Percentiles rank a stretch among this genome's conserved stretches.
Conservation (phyloP, 2,888 invertebrate species). For the Syrista parreyssii region DNA sequence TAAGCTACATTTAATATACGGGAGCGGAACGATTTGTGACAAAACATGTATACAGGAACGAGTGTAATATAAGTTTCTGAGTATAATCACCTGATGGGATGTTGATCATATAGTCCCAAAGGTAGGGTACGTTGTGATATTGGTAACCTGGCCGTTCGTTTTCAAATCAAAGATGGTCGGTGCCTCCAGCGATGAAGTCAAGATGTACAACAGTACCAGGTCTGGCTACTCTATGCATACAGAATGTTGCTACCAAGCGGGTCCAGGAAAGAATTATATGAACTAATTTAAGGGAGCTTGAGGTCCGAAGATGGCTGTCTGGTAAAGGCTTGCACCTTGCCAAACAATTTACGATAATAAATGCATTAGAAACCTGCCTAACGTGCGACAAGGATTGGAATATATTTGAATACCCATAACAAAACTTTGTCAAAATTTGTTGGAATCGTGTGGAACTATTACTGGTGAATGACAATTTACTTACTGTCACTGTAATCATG, state of each 20-base stretch:
- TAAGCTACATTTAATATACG: background rate
- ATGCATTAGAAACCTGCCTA: background rate
- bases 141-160: constrained; percentile 42
- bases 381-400: background rate
- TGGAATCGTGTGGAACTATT: background rate
- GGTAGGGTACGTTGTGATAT: constrained; percentile 45
- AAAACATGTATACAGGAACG: constrained; percentile 27
- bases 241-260: constrained; percentile 60
- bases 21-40: background rate
- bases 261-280: constrained; percentile 55
- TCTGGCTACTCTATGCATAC: constrained; percentile 64
- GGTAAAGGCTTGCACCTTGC: background rate
- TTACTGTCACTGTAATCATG: constrained; percentile 2
- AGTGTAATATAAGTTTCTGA: constrained; percentile 25
- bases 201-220: constrained; percentile 2
- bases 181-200: constrained; percentile 28
- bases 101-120: constrained; percentile 21
- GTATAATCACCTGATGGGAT: constrained; percentile 26
- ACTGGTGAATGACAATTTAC: background rate
- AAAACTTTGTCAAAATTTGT: background rate
- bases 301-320: background rate
- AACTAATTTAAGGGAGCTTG: constrained; percentile 55
- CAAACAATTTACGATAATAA: background rate
- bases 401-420: background rate
- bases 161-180: constrained; percentile 44